These are phyloP conservation scores for Amblyjoppa proteus DNA, from an alignment of 2,888 invertebrate species.

Conservation along the genomic window DNA sequence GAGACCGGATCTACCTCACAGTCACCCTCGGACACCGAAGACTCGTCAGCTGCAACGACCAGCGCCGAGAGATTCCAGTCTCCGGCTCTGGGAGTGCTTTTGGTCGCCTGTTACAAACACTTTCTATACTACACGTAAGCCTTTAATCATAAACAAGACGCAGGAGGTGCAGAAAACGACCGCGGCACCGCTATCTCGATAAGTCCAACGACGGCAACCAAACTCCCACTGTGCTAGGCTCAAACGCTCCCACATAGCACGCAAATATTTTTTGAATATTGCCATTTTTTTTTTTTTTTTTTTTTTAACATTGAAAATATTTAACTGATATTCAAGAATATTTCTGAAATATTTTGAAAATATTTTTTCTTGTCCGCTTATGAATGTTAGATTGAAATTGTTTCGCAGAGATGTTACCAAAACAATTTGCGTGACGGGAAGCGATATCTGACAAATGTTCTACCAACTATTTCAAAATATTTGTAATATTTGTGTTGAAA, in stretches of 20 bases:
- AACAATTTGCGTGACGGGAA: no score
- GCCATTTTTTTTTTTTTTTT: no score
- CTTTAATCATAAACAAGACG: constrained; percentile 21
- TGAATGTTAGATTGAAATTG: no score
- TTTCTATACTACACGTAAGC: constrained; percentile 74
- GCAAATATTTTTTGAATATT: not conserved
- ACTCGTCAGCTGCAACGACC: constrained; percentile 63
- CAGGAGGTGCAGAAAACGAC: not conserved
- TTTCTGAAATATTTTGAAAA: no score
- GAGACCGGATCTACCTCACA: constrained; percentile 86
- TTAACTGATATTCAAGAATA: no score
- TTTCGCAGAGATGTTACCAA: no score
- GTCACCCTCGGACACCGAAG: constrained; percentile 70
- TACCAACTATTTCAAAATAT: no score
- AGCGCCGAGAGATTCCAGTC: constrained; percentile 60
- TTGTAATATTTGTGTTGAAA: no score
- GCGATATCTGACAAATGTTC: no score
- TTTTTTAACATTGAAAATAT: no score
- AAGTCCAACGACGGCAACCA: not conserved
- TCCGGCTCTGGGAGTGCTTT: constrained; percentile 70
- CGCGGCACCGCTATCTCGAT: not conserved
- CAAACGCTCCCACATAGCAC: not conserved
- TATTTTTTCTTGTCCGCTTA: no score
- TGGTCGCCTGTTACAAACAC: constrained; percentile 72
- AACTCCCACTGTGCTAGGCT: not conserved